These are phyloP conservation scores for Drosophila dunni DNA, from an alignment of 1,140 invertebrate genomes.

Conservation along the genomic window DNA sequence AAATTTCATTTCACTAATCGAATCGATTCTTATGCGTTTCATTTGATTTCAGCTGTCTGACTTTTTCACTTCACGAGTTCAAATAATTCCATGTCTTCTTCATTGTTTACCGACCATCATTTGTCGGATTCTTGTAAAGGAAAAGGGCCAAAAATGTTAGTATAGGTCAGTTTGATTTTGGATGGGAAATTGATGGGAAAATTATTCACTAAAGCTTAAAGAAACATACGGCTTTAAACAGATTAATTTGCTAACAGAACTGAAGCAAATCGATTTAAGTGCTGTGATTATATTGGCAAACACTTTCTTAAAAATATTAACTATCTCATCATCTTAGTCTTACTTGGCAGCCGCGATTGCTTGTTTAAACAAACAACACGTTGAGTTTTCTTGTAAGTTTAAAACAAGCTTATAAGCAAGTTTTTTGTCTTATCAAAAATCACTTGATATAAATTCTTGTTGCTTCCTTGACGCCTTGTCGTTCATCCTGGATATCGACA, in stretches of 20 bases:
- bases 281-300: not conserved
- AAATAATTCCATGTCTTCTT: conserved; percentile 24
- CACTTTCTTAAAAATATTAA: not conserved
- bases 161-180: conserved; percentile 26
- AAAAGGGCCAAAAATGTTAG: conserved; percentile 10
- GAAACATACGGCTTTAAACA: not conserved
- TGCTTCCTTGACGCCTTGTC: not conserved
- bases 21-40: conserved; percentile 81
- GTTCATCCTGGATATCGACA: conserved; percentile 3
- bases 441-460: conserved; percentile 60
- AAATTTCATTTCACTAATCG: conserved; percentile 82
- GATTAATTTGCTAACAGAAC: not conserved
- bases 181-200: not conserved
- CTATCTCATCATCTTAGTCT: not conserved
- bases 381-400: not conserved
- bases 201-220: not conserved
- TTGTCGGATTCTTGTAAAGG: conserved; percentile 9
- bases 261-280: not conserved
- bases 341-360: too few species aligned
- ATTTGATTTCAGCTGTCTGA: conserved; percentile 73
- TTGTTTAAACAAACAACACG: not conserved
- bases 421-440: conserved; percentile 15
- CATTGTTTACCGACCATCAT: conserved; percentile 40
- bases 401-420: not conserved
- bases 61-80: conserved; percentile 54